These are phyloP conservation scores for Zhuqinia jingwanae DNA, from an alignment of 2,888 invertebrate species.

Conservation along the genomic window DNA sequence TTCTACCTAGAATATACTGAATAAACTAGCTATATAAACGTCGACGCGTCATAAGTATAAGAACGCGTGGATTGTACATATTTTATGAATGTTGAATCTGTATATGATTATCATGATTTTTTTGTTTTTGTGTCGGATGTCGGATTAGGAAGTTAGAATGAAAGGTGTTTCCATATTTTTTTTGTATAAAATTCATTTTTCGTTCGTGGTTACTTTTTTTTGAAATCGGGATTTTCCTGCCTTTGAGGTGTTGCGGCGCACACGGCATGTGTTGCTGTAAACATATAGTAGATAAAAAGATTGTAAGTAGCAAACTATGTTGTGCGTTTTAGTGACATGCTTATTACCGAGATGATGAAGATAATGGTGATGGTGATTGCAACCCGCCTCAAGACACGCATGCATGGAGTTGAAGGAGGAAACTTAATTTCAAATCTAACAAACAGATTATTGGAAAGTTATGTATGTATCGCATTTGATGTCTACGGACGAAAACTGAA, in stretches of 20 bases:
- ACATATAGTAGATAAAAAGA: not conserved
- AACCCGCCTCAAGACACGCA: conserved; percentile 59
- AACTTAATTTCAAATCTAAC: not conserved
- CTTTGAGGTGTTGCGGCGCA: conserved; percentile 29
- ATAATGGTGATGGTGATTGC: conserved; percentile 43
- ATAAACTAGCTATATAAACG: no score
- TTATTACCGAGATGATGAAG: conserved; percentile 53
- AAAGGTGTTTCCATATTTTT: conserved; percentile 8
- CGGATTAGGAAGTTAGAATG: not conserved
- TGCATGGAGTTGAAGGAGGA: conserved; percentile 51
- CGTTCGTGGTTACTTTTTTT: not conserved
- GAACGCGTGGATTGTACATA: conserved; percentile 13
- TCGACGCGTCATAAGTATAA: no score
- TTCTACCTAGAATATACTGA: not conserved
- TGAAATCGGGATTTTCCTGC: conserved; percentile 28
- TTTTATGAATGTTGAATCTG: not conserved
- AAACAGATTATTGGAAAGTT: no score
- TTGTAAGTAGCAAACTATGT: conserved; percentile 34
- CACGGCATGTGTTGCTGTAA: not conserved
- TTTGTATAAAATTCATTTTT: conserved; percentile 28
- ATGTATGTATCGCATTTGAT: no score
- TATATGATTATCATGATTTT: no score
- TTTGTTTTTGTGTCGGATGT: not conserved
- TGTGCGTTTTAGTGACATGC: conserved; percentile 56
- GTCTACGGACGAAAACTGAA: no score